Percentiles rank a stretch among this genome's conserved stretches.
Evolutionary conservation across 2,113 vertebrate genomes (phyloP).

Genomic region (Empidonax traillii): DNA sequence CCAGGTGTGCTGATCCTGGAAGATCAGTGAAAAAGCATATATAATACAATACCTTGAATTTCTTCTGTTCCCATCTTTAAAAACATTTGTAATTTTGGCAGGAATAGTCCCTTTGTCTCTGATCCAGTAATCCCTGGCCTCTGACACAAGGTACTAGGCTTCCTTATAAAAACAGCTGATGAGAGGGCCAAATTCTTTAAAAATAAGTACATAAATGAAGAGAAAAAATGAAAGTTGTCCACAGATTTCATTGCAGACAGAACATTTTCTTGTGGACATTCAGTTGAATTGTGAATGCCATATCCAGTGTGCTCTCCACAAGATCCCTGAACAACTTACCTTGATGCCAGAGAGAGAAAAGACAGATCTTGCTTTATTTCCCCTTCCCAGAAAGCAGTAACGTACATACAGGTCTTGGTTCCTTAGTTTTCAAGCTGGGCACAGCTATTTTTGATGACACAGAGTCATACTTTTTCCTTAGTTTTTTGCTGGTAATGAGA

Average conservation of each 20-base stretch:
- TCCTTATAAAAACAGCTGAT: not conserved
- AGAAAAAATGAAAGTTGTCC: not conserved
- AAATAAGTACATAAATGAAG: not conserved
- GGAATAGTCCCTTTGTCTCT: not conserved
- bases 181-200: not conserved
- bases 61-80: not conserved
- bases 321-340: not conserved
- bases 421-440: not conserved
- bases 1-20: not conserved
- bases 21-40: not conserved
- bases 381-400: not conserved
- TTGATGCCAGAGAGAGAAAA: not conserved
- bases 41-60: not conserved
- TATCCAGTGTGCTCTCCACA: not conserved
- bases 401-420: not conserved
- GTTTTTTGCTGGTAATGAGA: not conserved
- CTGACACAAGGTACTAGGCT: fast-evolving
- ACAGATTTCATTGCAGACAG: not conserved
- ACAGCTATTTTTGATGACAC: not conserved
- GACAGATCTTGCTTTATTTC: not conserved
- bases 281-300: not conserved
- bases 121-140: not conserved
- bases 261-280: not conserved
- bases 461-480: not conserved
- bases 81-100: not conserved